Conservation (phyloP, 2,113 vertebrate genomes). For the Gracilinanus agilis region DNA sequence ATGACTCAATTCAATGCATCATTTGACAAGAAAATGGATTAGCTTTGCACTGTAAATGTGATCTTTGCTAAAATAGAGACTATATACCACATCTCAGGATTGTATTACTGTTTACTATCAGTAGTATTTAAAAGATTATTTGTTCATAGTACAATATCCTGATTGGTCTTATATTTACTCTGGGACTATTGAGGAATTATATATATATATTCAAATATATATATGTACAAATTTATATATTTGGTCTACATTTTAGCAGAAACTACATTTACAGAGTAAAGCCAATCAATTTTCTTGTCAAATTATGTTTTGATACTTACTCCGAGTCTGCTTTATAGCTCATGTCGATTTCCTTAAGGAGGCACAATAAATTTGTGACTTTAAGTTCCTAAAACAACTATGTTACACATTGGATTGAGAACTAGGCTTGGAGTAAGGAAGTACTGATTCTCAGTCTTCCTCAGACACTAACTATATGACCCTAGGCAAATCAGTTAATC, state of each 20-base stretch:
- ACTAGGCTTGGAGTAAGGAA: too few species aligned
- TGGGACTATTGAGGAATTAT: background rate
- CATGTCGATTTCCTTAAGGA: background rate
- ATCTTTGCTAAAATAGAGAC: background rate
- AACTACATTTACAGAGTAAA: background rate
- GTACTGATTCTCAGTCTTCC: background rate
- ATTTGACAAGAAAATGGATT: background rate
- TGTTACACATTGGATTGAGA: background rate
- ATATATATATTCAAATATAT: background rate
- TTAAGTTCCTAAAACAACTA: background rate
- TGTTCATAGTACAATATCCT: background rate
- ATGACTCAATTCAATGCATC: background rate
- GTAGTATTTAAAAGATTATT: background rate
- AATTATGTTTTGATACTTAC: background rate
- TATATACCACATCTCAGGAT: background rate
- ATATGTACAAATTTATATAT: background rate
- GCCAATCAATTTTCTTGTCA: background rate
- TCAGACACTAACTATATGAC: background rate
- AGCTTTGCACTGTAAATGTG: background rate
- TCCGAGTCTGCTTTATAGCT: background rate
- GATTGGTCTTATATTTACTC: background rate
- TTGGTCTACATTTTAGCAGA: background rate
- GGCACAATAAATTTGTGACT: background rate
- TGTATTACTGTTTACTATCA: background rate
- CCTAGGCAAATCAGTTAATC: background rate